Evolutionary conservation across 2,113 vertebrate species (phyloP).

Genomic region (Platichthys stellatus): DNA sequence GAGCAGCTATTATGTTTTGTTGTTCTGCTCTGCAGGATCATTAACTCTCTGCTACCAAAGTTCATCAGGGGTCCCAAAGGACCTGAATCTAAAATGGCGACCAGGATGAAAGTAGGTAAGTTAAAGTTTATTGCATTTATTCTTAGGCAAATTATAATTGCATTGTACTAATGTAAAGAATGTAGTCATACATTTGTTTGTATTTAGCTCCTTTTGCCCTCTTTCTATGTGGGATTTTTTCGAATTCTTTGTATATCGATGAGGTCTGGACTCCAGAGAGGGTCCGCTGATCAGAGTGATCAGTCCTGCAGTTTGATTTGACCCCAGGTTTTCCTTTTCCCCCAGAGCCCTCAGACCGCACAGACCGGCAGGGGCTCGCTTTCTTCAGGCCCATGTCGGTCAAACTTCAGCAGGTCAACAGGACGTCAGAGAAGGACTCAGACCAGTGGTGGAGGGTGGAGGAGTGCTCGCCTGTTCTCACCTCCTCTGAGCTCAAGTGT

Average conservation of each 20-base stretch:
- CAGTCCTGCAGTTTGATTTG: background rate
- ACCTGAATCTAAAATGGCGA: constrained; percentile 78
- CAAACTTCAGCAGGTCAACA: constrained; percentile 70
- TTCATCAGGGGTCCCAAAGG: constrained; percentile 74
- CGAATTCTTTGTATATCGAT: background rate
- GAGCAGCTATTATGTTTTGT: background rate
- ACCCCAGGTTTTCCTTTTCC: background rate
- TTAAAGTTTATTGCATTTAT: background rate
- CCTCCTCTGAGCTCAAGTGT: constrained; percentile 59
- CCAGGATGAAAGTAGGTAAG: constrained; percentile 66
- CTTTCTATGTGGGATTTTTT: background rate
- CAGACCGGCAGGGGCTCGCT: constrained; percentile 63
- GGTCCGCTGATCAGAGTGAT: background rate
- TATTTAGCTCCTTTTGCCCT: background rate
- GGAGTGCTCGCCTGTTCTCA: constrained; percentile 74
- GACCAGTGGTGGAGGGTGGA: constrained; percentile 85
- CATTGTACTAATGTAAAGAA: background rate
- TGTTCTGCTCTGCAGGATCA: constrained; percentile 60
- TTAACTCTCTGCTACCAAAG: constrained; percentile 76
- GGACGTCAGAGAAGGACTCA: background rate
- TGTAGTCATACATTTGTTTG: background rate
- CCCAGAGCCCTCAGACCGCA: constrained; percentile 63
- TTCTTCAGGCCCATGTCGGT: constrained; percentile 83
- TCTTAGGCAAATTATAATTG: background rate
- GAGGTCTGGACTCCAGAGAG: too few relatives aligned